phyloP scores from a whole-genome alignment of 2,888 invertebrate genomes.

The Acrocera orbiculus region DNA sequence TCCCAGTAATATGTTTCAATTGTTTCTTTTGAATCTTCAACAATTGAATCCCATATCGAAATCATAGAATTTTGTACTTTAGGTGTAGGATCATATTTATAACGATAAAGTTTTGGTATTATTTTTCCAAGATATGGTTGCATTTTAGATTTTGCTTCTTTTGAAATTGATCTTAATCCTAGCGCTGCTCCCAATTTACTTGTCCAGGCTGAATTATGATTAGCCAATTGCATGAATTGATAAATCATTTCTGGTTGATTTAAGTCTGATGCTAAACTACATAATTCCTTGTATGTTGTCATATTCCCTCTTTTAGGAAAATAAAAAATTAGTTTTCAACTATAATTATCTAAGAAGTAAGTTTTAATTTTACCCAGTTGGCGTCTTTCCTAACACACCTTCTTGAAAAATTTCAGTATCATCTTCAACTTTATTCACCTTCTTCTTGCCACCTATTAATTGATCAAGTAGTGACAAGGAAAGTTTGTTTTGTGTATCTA shows the following conservation, averaged over 20 bases:
- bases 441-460: slow-evolving; percentile 58
- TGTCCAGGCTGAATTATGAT: slow-evolving; percentile 89
- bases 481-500: slow-evolving; percentile 49
- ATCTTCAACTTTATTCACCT: slow-evolving; percentile 53
- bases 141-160: slow-evolving; percentile 67
- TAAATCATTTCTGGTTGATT: slow-evolving; percentile 91
- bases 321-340: not conserved
- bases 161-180: slow-evolving; percentile 74
- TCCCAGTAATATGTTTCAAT: slow-evolving; percentile 37
- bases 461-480: slow-evolving; percentile 66
- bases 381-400: slow-evolving; percentile 68
- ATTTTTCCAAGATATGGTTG: slow-evolving; percentile 67
- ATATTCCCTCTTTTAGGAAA: slow-evolving; percentile 52
- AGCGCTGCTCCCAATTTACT: slow-evolving; percentile 82
- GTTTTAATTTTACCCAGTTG: slow-evolving; percentile 50
- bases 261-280: slow-evolving; percentile 80
- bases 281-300: slow-evolving; percentile 87
- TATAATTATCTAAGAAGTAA: not conserved
- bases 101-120: slow-evolving; percentile 66
- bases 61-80: slow-evolving; percentile 86
- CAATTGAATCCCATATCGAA: slow-evolving; percentile 83
- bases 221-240: slow-evolving; percentile 89
- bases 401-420: slow-evolving; percentile 80
- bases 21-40: slow-evolving; percentile 66
- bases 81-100: slow-evolving; percentile 80